Conservation (phyloP, 2,888 invertebrate genomes). For the Pseudolycoriella hygida region DNA sequence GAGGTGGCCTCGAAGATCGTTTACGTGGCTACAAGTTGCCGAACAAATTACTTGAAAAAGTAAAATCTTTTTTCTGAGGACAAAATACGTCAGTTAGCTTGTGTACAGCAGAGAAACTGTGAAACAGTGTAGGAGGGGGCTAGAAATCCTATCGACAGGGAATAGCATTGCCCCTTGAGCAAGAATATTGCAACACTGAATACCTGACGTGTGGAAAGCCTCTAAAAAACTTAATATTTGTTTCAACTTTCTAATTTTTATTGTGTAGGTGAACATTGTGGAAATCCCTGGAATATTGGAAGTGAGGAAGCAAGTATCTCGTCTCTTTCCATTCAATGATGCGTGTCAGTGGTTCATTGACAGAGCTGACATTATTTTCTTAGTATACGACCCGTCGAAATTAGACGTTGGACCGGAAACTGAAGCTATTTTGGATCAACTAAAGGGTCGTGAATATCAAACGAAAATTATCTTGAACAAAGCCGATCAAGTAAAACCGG, state of each 20-base stretch:
- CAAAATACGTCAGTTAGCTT: too few relatives aligned
- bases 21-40: constrained; percentile 65
- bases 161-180: too few relatives aligned
- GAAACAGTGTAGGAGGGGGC: too few relatives aligned
- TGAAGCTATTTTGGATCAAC: constrained; percentile 83
- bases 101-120: too few relatives aligned
- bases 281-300: constrained; percentile 93
- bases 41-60: constrained; percentile 75
- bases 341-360: constrained; percentile 97
- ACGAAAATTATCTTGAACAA: constrained; percentile 88
- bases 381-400: constrained; percentile 89
- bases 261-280: constrained; percentile 72
- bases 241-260: neutral
- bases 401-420: constrained; percentile 90
- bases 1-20: constrained; percentile 80
- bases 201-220: too few relatives aligned
- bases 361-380: constrained; percentile 85
- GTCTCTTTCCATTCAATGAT: constrained; percentile 87
- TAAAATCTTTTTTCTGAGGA: constrained; percentile 22
- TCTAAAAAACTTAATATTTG: neutral
- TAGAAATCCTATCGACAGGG: too few relatives aligned
- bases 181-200: too few relatives aligned
- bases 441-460: constrained; percentile 86
- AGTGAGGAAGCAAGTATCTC: constrained; percentile 80
- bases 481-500: constrained; percentile 81